phyloP scores from a whole-genome alignment of 2,113 vertebrate genomes.

The Oreochromis aureus region DNA sequence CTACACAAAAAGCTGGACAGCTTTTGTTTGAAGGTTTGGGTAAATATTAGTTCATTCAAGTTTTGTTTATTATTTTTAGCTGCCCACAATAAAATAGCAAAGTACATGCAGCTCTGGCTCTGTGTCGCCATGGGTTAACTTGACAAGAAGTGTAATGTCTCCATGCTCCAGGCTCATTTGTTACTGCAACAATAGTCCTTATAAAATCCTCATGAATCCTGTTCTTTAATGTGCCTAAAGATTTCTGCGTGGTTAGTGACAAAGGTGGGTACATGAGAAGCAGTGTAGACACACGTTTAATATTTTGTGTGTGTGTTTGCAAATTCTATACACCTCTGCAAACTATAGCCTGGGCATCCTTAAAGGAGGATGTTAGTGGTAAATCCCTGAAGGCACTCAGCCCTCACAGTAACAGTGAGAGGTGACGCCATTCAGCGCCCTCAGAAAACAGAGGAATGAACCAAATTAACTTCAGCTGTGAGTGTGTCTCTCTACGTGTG shows the following conservation, averaged over 20 bases:
- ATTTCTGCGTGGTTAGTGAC: background rate
- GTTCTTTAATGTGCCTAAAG: background rate
- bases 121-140: background rate
- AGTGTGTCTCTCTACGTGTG: background rate
- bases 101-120: background rate
- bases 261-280: background rate
- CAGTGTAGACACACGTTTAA: background rate
- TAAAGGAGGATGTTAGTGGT: background rate
- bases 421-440: conserved; percentile 29
- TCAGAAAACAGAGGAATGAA: conserved; percentile 36
- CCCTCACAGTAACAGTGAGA: conserved; percentile 6
- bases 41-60: background rate
- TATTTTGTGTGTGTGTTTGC: background rate
- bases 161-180: background rate
- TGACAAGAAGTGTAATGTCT: background rate
- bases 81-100: background rate
- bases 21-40: background rate
- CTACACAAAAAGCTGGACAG: background rate
- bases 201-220: background rate
- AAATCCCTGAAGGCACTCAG: conserved; percentile 12
- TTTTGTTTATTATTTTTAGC: background rate
- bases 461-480: conserved; percentile 43
- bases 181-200: background rate
- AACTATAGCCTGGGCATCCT: background rate
- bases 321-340: background rate